Evolutionary conservation across 2,888 invertebrate genomes (phyloP), one percentile per base, ranked within the genome.

Genomic region (Petrolisthes cinctipes): DNA sequence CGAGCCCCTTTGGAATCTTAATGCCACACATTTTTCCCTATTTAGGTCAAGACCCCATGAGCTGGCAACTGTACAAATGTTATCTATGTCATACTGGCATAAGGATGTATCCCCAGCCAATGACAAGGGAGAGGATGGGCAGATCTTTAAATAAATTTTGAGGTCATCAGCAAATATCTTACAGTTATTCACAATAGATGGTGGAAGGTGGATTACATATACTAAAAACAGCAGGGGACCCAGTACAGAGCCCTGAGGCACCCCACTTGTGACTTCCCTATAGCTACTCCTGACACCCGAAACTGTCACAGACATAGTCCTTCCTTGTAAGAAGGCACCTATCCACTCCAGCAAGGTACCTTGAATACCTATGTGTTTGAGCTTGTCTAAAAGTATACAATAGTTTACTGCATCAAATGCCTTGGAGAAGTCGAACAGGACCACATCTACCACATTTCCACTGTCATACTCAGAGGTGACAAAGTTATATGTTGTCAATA

Each of bases 261-360:
- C 80, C 57, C 80, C 57, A 80, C 80, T 80, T n/a, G 20, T 53
- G 17, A 71, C 71, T 51, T 76, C 76, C 51, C 51, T 76, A 37
- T 51, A 76, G n/a, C 51, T 51, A 6, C 51, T 51, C 76, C 51
- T 51, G 9, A 51, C 76, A 53, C 76, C 76, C 4, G 23, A 51
- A 9, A 76, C 76, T 9, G 61, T 14, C 6, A 61, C 61, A 61
- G 6, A 61, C 61, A 61, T 61, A 61, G 6, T 61, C 7, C 61
- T 6, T 6, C 14, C 14, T 9, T 61, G 61, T 9, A 61, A 14
- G 14, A 61, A 6, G 14, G 6, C 61, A 6, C 14, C 14, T 9
- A 61, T 61, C 61, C 61, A 61, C 7, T 14, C 61, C 61, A 61
- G 61, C 14, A 61, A 14, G 7, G 7, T 61, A 14, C 61, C 61